Base-by-base conservation (phyloP, 1,140 invertebrate genomes). In the Planococcus citri region DNA sequence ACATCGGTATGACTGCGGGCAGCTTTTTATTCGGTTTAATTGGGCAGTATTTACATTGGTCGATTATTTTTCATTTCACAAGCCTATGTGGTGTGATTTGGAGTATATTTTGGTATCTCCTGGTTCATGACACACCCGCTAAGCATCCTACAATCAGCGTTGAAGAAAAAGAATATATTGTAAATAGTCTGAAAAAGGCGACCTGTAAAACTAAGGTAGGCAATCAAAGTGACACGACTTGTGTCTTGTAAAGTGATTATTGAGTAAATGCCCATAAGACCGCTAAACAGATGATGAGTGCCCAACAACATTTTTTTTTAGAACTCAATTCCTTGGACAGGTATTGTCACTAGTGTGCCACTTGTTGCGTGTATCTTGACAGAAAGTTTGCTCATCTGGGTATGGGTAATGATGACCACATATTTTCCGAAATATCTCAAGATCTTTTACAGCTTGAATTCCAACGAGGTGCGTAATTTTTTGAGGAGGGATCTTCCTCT, bases 141-240 rank as follows among this genome's bases (percentile, higher is more conserved):
- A 77, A 82, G 69, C 92, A 97, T 82, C 88, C 89, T 2, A 80
- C 86, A 58, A 96, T 97, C 68, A 83, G 83, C 0, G 75, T 80
- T 0, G 78, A 83, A 0, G 92, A 95, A 76, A 68, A 69, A 21
- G 17, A 29, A n/a, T 37, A 69, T 25, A 71, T 71, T 25, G 68
- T 17, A 6, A 69, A 33, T 20, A 69, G 68, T 17, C 3, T 25
- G 24, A 22, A 64, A 17, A 2, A 25, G 10, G 4, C 60, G 2
- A 9, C 21, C 3, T 20, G 1, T 21, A 21, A 64, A 9, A 22
- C 10, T 9, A 64, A 64, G 9, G 60, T 64, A 64, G 12, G 60
- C 21, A 58, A n/a, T n/a, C 17, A 4, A n/a, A n/a, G n/a, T n/a
- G n/a, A n/a, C n/a, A n/a, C n/a, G n/a, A n/a, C n/a, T n/a, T n/a